Percentiles rank a stretch among this genome's conserved stretches.
phyloP scores from a whole-genome alignment of 2,113 vertebrate species.

The Willisornis vidua region DNA sequence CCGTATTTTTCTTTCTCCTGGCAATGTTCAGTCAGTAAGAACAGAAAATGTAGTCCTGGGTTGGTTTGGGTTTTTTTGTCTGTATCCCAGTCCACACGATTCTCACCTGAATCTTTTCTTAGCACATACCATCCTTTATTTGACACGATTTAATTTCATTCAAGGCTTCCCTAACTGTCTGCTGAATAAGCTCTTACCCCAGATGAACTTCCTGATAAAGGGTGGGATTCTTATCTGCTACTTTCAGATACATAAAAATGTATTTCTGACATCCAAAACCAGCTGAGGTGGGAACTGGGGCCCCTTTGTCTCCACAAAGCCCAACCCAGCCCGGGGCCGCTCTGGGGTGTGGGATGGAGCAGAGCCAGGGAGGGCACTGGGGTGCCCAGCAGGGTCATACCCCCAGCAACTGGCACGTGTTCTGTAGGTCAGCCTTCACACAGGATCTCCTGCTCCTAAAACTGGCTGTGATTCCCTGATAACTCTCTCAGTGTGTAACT shows the following conservation, averaged over 20 bases:
- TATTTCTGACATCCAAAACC: background rate
- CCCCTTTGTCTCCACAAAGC: rapidly evolving
- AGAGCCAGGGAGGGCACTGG: background rate
- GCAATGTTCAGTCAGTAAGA: background rate
- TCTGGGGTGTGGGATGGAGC: background rate
- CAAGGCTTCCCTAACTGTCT: background rate
- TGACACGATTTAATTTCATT: background rate
- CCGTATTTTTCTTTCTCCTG: background rate
- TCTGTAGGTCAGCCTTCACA: background rate
- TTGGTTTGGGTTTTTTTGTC: background rate
- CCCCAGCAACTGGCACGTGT: rapidly evolving
- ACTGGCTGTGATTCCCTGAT: background rate
- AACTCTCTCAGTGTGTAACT: background rate
- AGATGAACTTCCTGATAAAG: background rate
- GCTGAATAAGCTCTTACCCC: background rate
- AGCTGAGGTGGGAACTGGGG: rapidly evolving
- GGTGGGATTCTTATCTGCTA: rapidly evolving
- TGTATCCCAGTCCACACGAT: background rate
- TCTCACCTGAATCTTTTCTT: background rate
- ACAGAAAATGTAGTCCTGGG: background rate
- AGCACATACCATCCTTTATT: background rate
- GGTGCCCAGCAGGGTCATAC: rapidly evolving
- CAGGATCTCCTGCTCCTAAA: too few relatives aligned
- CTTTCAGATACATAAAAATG: background rate
- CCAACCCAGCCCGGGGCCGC: too few relatives aligned